These are phyloP conservation scores for Staurois parvus DNA, from an alignment of 2,797 vertebrate genomes.

Conservation along the genomic window DNA sequence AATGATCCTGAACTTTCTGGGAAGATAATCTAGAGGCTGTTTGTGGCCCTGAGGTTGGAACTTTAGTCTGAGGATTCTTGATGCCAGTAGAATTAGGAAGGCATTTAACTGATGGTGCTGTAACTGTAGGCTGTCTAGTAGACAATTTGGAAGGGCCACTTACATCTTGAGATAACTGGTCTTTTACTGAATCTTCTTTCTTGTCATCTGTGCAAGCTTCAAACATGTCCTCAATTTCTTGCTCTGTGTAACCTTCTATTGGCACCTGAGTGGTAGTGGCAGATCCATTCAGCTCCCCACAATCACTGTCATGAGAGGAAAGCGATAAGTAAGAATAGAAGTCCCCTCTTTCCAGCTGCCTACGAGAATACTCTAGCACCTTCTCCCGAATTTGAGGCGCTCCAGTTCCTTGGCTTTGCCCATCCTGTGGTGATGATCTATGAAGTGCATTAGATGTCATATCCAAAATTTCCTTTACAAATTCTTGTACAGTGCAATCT, in stretches of 20 bases:
- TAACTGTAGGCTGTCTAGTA: not conserved
- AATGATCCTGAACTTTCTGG: constrained; percentile 37
- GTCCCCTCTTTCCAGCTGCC: constrained; percentile 90
- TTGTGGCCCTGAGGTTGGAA: constrained; percentile 26
- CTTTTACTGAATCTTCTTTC: constrained; percentile 80
- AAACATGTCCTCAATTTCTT: constrained; percentile 90
- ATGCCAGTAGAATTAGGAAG: not conserved
- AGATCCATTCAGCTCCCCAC: constrained; percentile 90
- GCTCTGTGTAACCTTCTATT: constrained; percentile 77
- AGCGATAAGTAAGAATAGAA: constrained; percentile 98
- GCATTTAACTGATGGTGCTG: not conserved
- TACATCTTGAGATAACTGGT: not conserved
- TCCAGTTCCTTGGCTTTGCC: constrained; percentile 53
- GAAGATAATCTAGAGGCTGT: constrained; percentile 1
- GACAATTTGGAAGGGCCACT: constrained; percentile 13
- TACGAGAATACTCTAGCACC: constrained; percentile 92
- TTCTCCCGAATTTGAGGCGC: constrained; percentile 93
- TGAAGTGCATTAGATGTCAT: constrained; percentile 87
- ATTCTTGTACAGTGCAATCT: constrained; percentile 85
- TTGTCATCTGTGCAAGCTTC: constrained; percentile 86
- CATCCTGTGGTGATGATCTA: constrained; percentile 35
- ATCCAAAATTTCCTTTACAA: constrained; percentile 95
- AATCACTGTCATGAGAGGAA: constrained; percentile 98
- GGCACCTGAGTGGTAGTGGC: constrained; percentile 82
- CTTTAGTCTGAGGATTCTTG: constrained; percentile 30